Evolutionary conservation across 2,113 vertebrate genomes (phyloP).

Genomic region (Apaloderma vittatum): DNA sequence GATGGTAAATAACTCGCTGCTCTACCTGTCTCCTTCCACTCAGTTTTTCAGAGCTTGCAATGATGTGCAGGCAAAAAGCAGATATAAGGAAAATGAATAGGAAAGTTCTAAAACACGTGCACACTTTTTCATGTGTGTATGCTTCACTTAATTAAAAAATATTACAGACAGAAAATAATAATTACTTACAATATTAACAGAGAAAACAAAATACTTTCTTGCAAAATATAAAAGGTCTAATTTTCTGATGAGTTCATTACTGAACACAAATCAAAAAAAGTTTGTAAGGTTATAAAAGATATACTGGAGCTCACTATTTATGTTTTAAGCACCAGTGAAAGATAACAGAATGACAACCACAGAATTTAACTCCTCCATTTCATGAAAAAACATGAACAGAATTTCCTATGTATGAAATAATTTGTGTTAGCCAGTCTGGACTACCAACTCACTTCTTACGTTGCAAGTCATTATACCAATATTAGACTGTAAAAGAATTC

Average conservation of each 20-base stretch:
- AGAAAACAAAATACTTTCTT: not conserved
- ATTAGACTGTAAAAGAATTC: not conserved
- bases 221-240: not conserved
- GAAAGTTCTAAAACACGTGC: not conserved
- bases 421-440: not conserved
- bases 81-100: not conserved
- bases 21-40: not conserved
- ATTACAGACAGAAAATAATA: not conserved
- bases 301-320: not conserved
- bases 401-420: not conserved
- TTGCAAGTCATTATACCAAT: not conserved
- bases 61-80: not conserved
- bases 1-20: not conserved
- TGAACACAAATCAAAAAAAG: not conserved
- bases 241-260: not conserved
- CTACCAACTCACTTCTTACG: not conserved
- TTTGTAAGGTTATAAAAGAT: not conserved
- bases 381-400: not conserved
- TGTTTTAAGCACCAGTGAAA: not conserved
- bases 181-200: not conserved
- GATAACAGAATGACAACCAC: not conserved
- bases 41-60: not conserved
- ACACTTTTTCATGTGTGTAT: not conserved
- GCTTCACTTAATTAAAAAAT: not conserved
- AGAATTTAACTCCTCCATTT: not conserved